These are phyloP conservation scores for Andricus grossulariae DNA, from an alignment of 1,140 invertebrate genomes.

Conservation along the genomic window DNA sequence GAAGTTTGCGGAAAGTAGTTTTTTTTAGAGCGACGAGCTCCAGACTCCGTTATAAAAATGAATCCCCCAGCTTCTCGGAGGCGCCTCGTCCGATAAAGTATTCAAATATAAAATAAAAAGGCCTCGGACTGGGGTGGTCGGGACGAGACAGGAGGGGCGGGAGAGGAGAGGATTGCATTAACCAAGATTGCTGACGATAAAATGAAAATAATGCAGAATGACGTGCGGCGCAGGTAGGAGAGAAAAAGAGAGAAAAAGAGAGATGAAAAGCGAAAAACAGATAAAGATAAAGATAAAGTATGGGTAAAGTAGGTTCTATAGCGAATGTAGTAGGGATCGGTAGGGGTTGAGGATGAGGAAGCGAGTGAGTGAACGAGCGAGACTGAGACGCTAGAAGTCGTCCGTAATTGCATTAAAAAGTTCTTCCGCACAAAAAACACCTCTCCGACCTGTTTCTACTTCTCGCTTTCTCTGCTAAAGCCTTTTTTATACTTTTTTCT, in stretches of 20 bases:
- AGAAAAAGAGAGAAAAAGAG: slow-evolving; percentile 30
- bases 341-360: slow-evolving; percentile 37
- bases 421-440: slow-evolving; percentile 57
- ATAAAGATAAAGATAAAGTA: slow-evolving; percentile 53
- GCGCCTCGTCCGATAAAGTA: slow-evolving; percentile 51
- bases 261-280: slow-evolving; percentile 43
- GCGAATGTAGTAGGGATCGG: slow-evolving; percentile 35
- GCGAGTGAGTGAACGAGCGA: slow-evolving; percentile 34
- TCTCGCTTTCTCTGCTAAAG: slow-evolving; percentile 33
- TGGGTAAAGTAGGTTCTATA: slow-evolving; percentile 45
- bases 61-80: slow-evolving; percentile 23
- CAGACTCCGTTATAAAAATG: slow-evolving; percentile 31
- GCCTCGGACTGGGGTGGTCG: slow-evolving; percentile 42
- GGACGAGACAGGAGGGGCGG: slow-evolving; percentile 52
- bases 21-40: slow-evolving; percentile 23
- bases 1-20: slow-evolving; percentile 25
- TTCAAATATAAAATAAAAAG: slow-evolving; percentile 60
- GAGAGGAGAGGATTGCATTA: slow-evolving; percentile 70
- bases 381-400: slow-evolving; percentile 52
- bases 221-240: slow-evolving; percentile 56
- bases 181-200: slow-evolving; percentile 76
- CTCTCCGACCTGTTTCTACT: slow-evolving; percentile 54
- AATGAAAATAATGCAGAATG: slow-evolving; percentile 76
- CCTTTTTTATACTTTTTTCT: slow-evolving; percentile 22
- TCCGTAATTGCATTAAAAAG: slow-evolving; percentile 57